Evolutionary conservation across 2,888 invertebrate genomes (phyloP), one percentile per base, ranked within the genome.

Genomic region (Byasa hedistus): DNA sequence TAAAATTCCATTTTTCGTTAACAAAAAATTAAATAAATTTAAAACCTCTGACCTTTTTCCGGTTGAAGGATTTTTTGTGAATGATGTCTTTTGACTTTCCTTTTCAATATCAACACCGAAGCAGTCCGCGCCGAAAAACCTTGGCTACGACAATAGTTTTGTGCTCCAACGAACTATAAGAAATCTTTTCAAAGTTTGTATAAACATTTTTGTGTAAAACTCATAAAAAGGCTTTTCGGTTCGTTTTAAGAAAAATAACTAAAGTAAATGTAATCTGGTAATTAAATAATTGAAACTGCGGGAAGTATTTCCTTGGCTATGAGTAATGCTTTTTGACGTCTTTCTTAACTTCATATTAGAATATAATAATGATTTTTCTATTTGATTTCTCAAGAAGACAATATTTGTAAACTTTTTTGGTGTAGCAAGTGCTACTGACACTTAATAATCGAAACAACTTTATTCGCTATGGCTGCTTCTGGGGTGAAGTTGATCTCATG

Each of bases 121-220:
- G 4, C 55, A 15, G 51, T 10, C 55, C 21, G 55, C 15, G 39
- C 39, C 55, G 4, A 55, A 55, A 22, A 23, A 55, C 55, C 23
- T 55, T 23, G 55, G 23, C 23, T 12, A 10, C 23, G 22, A 23
- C 55, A 55, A 24, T 39, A 23, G n/a, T 39, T 39, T 19, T 60
- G 12, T 21, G n/a, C 55, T 55, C 15, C 32, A n/a, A 57, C n/a
- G 39, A 36, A n/a, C 57, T 39, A 57, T 57, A 57, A 36, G 32
- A 32, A 57, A 36, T 19, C 57, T 39, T 12, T 57, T 57, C 36
- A 36, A 21, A 12, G 19, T 36, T 55, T 55, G 23, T 15, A 15
- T 23, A 23, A 55, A n/a, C 10, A 55, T 55, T 23, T 55, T 55
- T 55, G 23, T n/a, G 15, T 5, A 54, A 54, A n/a, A 22, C 54